These are phyloP conservation scores for Nannoperca australis DNA, from an alignment of 2,797 vertebrate species.

Conservation along the genomic window DNA sequence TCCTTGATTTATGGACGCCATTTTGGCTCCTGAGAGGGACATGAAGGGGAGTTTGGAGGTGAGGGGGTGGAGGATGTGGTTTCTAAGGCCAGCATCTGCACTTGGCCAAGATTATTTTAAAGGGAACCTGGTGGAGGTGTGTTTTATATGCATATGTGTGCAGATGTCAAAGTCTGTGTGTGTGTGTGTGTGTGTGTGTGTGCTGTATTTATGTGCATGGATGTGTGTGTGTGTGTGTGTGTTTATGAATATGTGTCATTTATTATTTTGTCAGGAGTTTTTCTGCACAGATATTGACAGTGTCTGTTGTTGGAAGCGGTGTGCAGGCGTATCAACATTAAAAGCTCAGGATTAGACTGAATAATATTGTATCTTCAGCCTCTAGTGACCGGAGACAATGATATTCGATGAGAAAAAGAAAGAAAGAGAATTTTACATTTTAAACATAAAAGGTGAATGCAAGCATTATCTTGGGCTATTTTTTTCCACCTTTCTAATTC, in stretches of 20 bases:
- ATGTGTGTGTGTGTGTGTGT: slow-evolving; percentile 81
- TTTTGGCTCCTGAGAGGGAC: slow-evolving; percentile 87
- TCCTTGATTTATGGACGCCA: slow-evolving; percentile 96
- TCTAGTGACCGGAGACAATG: slow-evolving; percentile 41
- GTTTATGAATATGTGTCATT: slow-evolving; percentile 55
- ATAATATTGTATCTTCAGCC: slow-evolving; percentile 53
- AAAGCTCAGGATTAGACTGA: slow-evolving; percentile 49
- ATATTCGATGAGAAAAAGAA: slow-evolving; percentile 44
- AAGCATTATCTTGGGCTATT: slow-evolving; percentile 37
- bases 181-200: slow-evolving; percentile 48
- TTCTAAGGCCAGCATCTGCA: slow-evolving; percentile 71
- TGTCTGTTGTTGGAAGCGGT: slow-evolving; percentile 45
- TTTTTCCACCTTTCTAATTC: slow-evolving; percentile 36
- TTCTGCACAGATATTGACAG: slow-evolving; percentile 64
- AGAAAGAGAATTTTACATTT: slow-evolving; percentile 43
- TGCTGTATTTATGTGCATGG: slow-evolving; percentile 56
- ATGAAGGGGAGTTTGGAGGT: slow-evolving; percentile 71
- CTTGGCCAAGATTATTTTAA: slow-evolving; percentile 77
- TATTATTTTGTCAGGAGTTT: slow-evolving; percentile 76
- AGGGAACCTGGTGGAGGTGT: slow-evolving; percentile 64
- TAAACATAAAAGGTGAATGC: slow-evolving; percentile 39
- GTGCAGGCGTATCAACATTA: slow-evolving; percentile 31
- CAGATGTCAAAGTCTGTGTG: slow-evolving; percentile 46
- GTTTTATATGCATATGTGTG: slow-evolving; percentile 66
- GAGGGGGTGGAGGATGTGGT: slow-evolving; percentile 47